Evolutionary conservation across 2,797 vertebrate genomes (phyloP).

Genomic region (Danio choprae): DNA sequence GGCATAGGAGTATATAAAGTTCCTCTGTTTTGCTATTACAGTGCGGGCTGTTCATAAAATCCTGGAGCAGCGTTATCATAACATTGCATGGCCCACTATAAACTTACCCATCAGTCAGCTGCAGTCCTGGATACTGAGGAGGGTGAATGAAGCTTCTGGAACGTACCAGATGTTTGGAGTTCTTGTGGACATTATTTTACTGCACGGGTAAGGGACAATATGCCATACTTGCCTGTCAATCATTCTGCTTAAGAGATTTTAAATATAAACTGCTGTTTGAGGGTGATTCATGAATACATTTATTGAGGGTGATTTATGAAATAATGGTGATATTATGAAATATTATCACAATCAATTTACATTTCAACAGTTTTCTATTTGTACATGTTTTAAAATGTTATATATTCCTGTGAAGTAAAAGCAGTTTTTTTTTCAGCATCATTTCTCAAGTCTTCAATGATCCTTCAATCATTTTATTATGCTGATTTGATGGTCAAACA

Average conservation of each 20-base stretch:
- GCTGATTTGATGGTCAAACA: neutral
- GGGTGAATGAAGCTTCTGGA: conserved; percentile 93
- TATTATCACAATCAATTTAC: no score
- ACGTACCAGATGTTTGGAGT: conserved; percentile 96
- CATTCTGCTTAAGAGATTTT: neutral
- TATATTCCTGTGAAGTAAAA: neutral
- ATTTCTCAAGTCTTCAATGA: neutral
- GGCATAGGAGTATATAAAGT: no score
- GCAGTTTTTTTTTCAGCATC: neutral
- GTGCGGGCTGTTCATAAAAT: conserved; percentile 89
- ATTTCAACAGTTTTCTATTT: neutral
- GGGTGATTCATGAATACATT: no score
- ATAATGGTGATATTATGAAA: no score
- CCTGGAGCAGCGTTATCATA: conserved; percentile 89
- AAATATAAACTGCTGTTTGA: neutral
- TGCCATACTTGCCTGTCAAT: neutral
- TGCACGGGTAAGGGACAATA: conserved; percentile 83
- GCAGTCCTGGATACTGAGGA: conserved; percentile 85
- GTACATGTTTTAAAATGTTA: neutral
- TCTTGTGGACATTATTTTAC: conserved; percentile 88
- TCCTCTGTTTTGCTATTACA: conserved; percentile 60
- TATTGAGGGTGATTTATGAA: no score
- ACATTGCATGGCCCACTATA: conserved; percentile 82
- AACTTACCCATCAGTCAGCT: conserved; percentile 82
- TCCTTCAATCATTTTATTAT: neutral